Percentiles rank a stretch among this genome's conserved stretches.
Evolutionary conservation across 1,140 invertebrate genomes (phyloP).

Genomic region (Pissodes strobi): DNA sequence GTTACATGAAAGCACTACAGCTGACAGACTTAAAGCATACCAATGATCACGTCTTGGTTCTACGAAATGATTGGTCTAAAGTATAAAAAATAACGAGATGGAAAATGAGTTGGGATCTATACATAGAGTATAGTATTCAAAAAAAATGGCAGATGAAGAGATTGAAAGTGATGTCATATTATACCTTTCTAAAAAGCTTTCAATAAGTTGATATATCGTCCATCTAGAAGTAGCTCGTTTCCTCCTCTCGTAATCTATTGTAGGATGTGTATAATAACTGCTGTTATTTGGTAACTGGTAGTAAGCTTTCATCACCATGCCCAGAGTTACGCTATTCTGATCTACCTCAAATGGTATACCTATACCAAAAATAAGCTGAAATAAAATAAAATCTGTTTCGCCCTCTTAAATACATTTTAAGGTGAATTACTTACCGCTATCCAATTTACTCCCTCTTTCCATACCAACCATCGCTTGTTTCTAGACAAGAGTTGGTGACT

Average conservation of each 20-base stretch:
- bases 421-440: conserved; percentile 13
- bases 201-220: conserved; percentile 50
- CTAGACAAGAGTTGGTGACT: background rate
- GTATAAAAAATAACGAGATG: too few relatives aligned
- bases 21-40: conserved; percentile 10
- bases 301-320: conserved; percentile 47
- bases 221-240: conserved; percentile 45
- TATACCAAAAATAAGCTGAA: conserved; percentile 49
- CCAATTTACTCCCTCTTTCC: conserved; percentile 25
- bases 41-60: background rate
- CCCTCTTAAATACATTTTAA: background rate
- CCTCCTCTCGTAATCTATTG: conserved; percentile 35
- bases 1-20: too few relatives aligned
- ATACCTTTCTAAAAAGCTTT: conserved; percentile 31
- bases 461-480: conserved; percentile 18
- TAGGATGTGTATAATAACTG: conserved; percentile 41
- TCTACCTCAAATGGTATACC: conserved; percentile 46
- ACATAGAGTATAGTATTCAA: too few relatives aligned
- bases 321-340: conserved; percentile 46
- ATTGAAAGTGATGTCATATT: too few relatives aligned
- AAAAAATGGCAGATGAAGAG: too few relatives aligned
- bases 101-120: too few relatives aligned
- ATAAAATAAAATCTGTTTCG: background rate
- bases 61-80: too few relatives aligned
- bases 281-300: conserved; percentile 50